Conservation (phyloP, 2,888 invertebrate genomes). For the Gryllus longicercus region DNA sequence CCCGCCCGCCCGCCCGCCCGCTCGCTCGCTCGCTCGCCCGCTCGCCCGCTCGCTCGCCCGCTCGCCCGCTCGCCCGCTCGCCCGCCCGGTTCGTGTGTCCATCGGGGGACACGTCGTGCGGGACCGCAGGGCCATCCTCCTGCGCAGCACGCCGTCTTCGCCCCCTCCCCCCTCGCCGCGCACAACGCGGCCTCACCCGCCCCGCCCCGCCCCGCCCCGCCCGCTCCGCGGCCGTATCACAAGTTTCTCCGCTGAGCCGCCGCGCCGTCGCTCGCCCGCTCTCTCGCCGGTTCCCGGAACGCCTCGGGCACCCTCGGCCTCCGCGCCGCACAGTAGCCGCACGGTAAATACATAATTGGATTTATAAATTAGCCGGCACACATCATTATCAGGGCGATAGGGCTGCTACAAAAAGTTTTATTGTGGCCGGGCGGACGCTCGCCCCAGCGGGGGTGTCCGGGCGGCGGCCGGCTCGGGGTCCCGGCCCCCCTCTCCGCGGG, state of each 20-base stretch:
- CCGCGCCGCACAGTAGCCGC: not conserved
- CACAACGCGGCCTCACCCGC: not conserved
- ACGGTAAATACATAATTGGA: slow-evolving; percentile 18
- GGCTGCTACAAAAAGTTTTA: slow-evolving; percentile 17
- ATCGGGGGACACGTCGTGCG: too few relatives aligned
- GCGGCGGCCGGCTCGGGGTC: not conserved
- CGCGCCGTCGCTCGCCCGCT: not conserved
- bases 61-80: not conserved
- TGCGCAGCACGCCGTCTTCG: too few relatives aligned
- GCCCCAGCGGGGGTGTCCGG: slow-evolving; percentile 12
- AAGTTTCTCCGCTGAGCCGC: not conserved
- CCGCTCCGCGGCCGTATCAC: not conserved
- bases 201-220: not conserved
- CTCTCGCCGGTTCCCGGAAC: not conserved
- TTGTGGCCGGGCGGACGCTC: not conserved
- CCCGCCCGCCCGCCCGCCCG: not conserved
- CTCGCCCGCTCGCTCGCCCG: not conserved
- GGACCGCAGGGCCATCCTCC: too few relatives aligned
- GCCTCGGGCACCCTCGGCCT: not conserved
- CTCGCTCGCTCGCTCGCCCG: not conserved
- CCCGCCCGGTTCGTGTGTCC: not conserved
- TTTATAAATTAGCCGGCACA: slow-evolving; percentile 22
- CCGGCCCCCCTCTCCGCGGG: not conserved
- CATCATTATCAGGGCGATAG: slow-evolving; percentile 21
- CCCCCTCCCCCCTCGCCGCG: not conserved